Evolutionary conservation across 2,888 invertebrate genomes (phyloP), one percentile per base, ranked within the genome.

Genomic region (Cyclophora punctaria): DNA sequence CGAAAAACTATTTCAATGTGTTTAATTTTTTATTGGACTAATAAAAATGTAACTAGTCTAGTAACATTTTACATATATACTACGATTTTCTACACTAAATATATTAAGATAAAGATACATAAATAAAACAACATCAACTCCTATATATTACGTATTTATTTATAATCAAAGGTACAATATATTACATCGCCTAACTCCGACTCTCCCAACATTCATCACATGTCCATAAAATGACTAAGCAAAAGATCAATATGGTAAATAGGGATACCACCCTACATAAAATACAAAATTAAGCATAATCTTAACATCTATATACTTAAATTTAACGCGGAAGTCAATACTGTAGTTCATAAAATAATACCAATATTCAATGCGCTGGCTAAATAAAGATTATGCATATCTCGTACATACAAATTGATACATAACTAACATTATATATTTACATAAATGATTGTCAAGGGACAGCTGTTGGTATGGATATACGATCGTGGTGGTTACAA

Each of bases 131-230:
- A 69, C 47, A 44, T 45, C 50, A 43, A 20, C 20, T 69, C 81
- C 81, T 85, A 88, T 88, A 86, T 87, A 87, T 86, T 86, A 87
- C 82, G 84, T 87, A 85, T 87, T 86, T 86, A 85, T 87, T 86
- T 84, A 86, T 87, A 86, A 81, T 85, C 78, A 85, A 87, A 87
- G 87, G 83, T 87, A 87, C 87, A 88, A 87, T 87, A 87, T 87
- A 85, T 86, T 87, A 87, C 87, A 87, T 78, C 85, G 81, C 84
- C 82, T 73, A 78, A 80, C 80, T 75, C 67, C 74, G 78, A 75
- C 71, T 78, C 75, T 77, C 76, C 73, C 83, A 78, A 75, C 79
- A 72, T 67, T 73, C 79, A 78, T 80, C 78, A 80, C 83, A 74
- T 71, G 75, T 80, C 77, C 79, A 73, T 76, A 69, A 78, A 77